Percentiles rank a stretch among this genome's conserved stretches.
phyloP scores from a whole-genome alignment of 2,113 vertebrate species.

The Nycticorax nycticorax region DNA sequence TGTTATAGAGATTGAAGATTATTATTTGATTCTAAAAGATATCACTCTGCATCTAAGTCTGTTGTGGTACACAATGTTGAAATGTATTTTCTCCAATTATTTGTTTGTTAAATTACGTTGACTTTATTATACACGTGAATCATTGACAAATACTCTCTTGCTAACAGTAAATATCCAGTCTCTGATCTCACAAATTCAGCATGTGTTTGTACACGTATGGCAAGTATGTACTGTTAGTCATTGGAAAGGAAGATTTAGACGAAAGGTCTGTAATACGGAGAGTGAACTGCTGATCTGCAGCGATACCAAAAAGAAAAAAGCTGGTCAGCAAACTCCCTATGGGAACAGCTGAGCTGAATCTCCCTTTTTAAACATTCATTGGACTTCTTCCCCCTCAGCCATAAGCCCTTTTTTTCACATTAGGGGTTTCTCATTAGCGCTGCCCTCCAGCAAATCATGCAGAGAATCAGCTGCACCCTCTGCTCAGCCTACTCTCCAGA shows the following conservation, averaged over 20 bases:
- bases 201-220: neutral
- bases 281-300: neutral
- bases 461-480: neutral
- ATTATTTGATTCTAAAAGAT: neutral
- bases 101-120: neutral
- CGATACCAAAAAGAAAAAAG: slow-evolving; percentile 37
- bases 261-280: neutral
- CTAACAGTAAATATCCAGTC: neutral
- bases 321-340: slow-evolving; percentile 25
- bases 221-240: neutral
- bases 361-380: slow-evolving; percentile 51
- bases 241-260: neutral
- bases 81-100: neutral
- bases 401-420: neutral
- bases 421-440: slow-evolving; percentile 54
- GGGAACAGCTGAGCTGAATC: slow-evolving; percentile 47
- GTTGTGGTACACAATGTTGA: neutral
- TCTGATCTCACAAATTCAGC: neutral
- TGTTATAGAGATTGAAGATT: neutral
- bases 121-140: neutral
- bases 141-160: neutral
- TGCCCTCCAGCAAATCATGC: slow-evolving; percentile 49
- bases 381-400: neutral
- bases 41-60: neutral
- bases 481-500: neutral